Evolutionary conservation across 2,113 vertebrate genomes (phyloP).

Genomic region (Eretmochelys imbricata): DNA sequence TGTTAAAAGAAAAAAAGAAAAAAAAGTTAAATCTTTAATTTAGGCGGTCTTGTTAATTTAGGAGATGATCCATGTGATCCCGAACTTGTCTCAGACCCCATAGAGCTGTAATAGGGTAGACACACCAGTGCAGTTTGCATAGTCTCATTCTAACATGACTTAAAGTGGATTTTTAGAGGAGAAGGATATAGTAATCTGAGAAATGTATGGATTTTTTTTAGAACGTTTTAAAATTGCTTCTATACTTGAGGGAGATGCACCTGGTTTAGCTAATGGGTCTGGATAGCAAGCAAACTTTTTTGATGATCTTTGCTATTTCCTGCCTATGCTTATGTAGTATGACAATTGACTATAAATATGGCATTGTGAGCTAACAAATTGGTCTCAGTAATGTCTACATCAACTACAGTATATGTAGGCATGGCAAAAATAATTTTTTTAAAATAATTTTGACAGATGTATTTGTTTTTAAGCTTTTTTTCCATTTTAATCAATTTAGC

Average conservation of each 20-base stretch:
- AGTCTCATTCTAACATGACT: fast-evolving
- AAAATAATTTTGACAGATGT: not conserved
- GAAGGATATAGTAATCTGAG: fast-evolving
- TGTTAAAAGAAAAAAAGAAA: not conserved
- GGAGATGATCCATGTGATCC: not conserved
- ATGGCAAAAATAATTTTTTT: not conserved
- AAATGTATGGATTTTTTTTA: fast-evolving
- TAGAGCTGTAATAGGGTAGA: too few species aligned
- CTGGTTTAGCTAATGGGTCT: not conserved
- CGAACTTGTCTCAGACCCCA: too few species aligned
- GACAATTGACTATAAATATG: not conserved
- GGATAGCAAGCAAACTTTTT: not conserved
- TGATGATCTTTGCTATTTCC: not conserved
- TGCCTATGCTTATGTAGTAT: too few species aligned
- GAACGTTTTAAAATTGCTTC: not conserved
- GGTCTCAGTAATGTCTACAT: not conserved
- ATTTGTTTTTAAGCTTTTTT: not conserved
- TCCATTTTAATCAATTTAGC: not conserved
- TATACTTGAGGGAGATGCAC: not conserved
- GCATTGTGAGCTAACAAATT: not conserved
- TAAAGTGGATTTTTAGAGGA: fast-evolving
- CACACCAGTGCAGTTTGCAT: fast-evolving
- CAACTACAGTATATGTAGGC: not conserved
- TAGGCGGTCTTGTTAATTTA: not conserved
- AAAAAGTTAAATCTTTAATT: not conserved